phyloP scores from a whole-genome alignment of 2,888 invertebrate species.

The Scelioninae gen. 1 region DNA sequence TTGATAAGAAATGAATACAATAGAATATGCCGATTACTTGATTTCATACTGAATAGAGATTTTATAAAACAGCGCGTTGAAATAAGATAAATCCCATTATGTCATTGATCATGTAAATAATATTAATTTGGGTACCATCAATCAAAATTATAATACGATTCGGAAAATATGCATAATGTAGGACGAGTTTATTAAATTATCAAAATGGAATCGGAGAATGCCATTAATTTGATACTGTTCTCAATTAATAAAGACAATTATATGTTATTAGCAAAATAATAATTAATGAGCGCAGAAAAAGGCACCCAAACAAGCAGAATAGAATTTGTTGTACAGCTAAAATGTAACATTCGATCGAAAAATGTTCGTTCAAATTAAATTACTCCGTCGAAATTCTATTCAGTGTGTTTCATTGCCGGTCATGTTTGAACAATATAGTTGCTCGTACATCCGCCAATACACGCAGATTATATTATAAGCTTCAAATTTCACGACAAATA shows the following conservation, averaged over 20 bases:
- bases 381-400: slow-evolving; percentile 15
- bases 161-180: not conserved
- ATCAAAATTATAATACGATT: slow-evolving; percentile 21
- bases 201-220: not conserved
- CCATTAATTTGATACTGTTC: not conserved
- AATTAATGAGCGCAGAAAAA: not conserved
- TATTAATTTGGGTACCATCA: slow-evolving; percentile 15
- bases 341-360: not conserved
- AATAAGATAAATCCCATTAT: slow-evolving; percentile 1
- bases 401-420: slow-evolving; percentile 5
- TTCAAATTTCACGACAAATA: slow-evolving; percentile 18
- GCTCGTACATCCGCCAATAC: slow-evolving; percentile 19
- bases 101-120: not conserved
- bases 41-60: not conserved
- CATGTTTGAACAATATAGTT: slow-evolving; percentile 26
- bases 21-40: too few relatives aligned
- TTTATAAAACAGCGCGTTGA: not conserved
- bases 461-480: slow-evolving; percentile 43
- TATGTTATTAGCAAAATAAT: slow-evolving; percentile 23
- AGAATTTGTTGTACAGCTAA: not conserved
- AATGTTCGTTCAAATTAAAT: slow-evolving; percentile 28
- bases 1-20: too few relatives aligned
- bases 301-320: not conserved
- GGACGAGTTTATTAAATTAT: slow-evolving; percentile 1
- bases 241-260: slow-evolving; percentile 25